Base-by-base conservation (phyloP, 1,140 invertebrate species). In the Diplogasteroides magnus region DNA sequence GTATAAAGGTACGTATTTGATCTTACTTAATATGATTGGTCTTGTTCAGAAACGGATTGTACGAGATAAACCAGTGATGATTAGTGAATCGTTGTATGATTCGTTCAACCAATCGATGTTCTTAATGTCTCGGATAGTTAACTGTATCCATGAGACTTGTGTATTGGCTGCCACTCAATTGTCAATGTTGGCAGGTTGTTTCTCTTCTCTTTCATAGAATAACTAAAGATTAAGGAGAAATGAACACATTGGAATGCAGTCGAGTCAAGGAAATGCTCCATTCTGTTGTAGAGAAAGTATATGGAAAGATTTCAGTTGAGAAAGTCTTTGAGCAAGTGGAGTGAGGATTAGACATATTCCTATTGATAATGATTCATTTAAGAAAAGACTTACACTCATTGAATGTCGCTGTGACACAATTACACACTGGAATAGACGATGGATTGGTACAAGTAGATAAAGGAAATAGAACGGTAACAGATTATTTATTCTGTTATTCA, bases 231-330 rank as follows among this genome's bases (percentile, higher is more conserved):
- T 48, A 48, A 48, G 37, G 48, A 77, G 77, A 78, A 28, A 71
- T 76, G 11, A 78, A 83, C 29, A 76, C 78, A 6, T 76, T 80
- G 19, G 59, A 74, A 2, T 64, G 72, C 11, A 64, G 59, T 6
- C 55, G 83, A 72, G 56, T 80, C 19, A 74, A 75, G 59, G 78
- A 81, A 37, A 74, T 83, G 58, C 59, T 80, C 11, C 79, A 78
- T 27, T 56, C 63, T 23, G 69, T 68, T 13, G 78, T 81, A 15
- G 78, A 82, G 28, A 82, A 83, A 63, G 31, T 37, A 26, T 61
- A 66, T 31, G 78, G 77, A n/a, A 70, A 56, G 15, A 75, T 72
- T 23, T 64, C 78, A 55, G 59, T 69, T 2, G 74, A 80, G 1
- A 73, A 76, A 59, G 61, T 69, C 14, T 69, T 73, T 31, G 64